A percentile compares a stretch with the other conserved stretches of the same genome.
These are phyloP conservation scores for Apocheima hispidaria DNA, from an alignment of 2,888 invertebrate species.

Conservation along the genomic window DNA sequence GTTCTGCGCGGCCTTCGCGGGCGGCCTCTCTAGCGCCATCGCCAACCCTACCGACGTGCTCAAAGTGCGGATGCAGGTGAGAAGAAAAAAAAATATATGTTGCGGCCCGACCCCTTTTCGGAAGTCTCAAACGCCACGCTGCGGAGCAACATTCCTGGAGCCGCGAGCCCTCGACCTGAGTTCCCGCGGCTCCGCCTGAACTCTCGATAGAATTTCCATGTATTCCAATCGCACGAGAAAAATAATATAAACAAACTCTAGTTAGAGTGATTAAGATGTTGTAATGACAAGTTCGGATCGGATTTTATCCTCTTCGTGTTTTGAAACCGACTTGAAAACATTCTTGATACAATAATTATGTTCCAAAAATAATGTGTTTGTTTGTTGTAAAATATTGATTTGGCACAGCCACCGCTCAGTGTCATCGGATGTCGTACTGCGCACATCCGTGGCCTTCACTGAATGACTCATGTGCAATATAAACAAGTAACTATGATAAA, in stretches of 20 bases:
- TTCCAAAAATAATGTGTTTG: background rate
- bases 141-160: too few species aligned
- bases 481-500: too few species aligned
- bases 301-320: background rate
- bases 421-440: background rate
- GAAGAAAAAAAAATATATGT: too few species aligned
- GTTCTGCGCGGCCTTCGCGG: slow-evolving; percentile 93
- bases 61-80: slow-evolving; percentile 92
- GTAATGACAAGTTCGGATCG: background rate
- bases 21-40: slow-evolving; percentile 97
- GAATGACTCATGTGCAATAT: too few species aligned
- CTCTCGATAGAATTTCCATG: too few species aligned
- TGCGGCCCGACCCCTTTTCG: too few species aligned
- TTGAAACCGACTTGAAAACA: background rate
- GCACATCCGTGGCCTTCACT: background rate
- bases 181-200: too few species aligned
- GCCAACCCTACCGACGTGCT: slow-evolving; percentile 98
- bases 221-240: too few species aligned
- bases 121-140: too few species aligned
- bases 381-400: background rate
- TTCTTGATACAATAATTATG: background rate
- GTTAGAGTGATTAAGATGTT: too few species aligned
- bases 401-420: background rate
- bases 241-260: too few species aligned
- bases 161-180: too few species aligned